Evolutionary conservation across 1,140 invertebrate species (phyloP).

Genomic region (Drosophila quadrilineata): DNA sequence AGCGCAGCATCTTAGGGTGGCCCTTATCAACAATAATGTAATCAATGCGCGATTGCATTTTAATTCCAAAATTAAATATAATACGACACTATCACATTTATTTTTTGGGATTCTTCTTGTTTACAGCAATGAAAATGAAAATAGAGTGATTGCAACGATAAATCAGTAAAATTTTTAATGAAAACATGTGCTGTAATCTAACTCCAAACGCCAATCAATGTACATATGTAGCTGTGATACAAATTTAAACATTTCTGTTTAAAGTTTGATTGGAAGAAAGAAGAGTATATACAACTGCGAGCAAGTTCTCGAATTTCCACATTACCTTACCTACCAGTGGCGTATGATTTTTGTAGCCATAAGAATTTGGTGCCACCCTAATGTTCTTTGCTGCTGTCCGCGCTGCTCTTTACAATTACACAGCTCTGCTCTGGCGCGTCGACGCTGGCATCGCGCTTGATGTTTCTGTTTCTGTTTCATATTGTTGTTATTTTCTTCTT

Average conservation of each 20-base stretch:
- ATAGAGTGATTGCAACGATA: too few relatives aligned
- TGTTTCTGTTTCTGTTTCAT: conserved; percentile 39
- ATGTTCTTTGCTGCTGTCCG: conserved; percentile 30
- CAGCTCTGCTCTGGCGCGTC: conserved; percentile 19
- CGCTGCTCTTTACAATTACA: conserved; percentile 52
- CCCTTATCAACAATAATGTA: neutral
- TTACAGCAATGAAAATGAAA: too few relatives aligned
- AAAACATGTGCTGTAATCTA: too few relatives aligned
- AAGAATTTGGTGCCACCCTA: conserved; percentile 34
- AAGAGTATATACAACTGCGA: too few relatives aligned
- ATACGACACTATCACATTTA: too few relatives aligned
- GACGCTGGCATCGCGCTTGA: conserved; percentile 25
- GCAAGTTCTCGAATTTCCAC: conserved; percentile 24
- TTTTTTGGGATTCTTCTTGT: too few relatives aligned
- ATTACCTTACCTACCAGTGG: conserved; percentile 18
- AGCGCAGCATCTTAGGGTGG: conserved; percentile 48
- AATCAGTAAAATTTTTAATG: too few relatives aligned
- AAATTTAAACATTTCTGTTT: conserved; percentile 11
- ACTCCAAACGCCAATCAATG: too few relatives aligned
- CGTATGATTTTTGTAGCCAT: too few relatives aligned
- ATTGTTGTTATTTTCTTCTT: conserved; percentile 37
- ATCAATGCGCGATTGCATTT: neutral
- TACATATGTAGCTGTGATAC: too few relatives aligned
- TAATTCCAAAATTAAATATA: too few relatives aligned
- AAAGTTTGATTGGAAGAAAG: too few relatives aligned